phyloP scores from a whole-genome alignment of 2,888 invertebrate genomes.

The Leucophora obtusa region DNA sequence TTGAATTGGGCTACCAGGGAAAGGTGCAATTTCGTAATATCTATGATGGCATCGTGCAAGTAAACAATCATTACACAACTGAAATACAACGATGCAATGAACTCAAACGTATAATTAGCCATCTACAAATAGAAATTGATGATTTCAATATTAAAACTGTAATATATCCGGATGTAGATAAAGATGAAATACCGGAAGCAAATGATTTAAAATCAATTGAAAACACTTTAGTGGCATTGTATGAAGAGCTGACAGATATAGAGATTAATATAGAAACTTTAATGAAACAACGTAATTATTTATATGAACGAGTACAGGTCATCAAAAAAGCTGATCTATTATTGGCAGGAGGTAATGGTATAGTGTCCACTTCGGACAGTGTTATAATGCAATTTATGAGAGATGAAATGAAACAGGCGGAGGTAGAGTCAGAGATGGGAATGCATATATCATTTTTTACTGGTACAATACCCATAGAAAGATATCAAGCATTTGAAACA shows the following conservation, averaged over 20 bases:
- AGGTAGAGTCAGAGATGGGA: not conserved
- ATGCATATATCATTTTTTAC: constrained; percentile 88
- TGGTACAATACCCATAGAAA: constrained; percentile 94
- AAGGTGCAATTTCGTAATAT: constrained; percentile 72
- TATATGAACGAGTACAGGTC: constrained; percentile 69
- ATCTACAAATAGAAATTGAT: constrained; percentile 66
- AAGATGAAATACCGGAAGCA: constrained; percentile 67
- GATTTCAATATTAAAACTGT: constrained; percentile 60
- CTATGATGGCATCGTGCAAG: constrained; percentile 65
- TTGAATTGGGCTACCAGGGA: constrained; percentile 72
- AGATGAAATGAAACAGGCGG: constrained; percentile 66
- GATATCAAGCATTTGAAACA: constrained; percentile 94
- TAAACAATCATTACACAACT: constrained; percentile 67
- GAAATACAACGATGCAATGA: constrained; percentile 70
- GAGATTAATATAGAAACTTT: constrained; percentile 66
- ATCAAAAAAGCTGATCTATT: constrained; percentile 67
- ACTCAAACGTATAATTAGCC: constrained; percentile 67
- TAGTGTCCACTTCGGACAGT: constrained; percentile 70
- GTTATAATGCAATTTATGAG: constrained; percentile 64
- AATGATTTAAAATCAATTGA: constrained; percentile 66
- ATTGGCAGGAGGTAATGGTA: constrained; percentile 64
- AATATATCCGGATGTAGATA: constrained; percentile 68
- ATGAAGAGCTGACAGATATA: constrained; percentile 66
- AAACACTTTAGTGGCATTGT: constrained; percentile 54
- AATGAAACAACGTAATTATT: constrained; percentile 48